phyloP scores from a whole-genome alignment of 2,888 invertebrate species.

The Theretra japonica region DNA sequence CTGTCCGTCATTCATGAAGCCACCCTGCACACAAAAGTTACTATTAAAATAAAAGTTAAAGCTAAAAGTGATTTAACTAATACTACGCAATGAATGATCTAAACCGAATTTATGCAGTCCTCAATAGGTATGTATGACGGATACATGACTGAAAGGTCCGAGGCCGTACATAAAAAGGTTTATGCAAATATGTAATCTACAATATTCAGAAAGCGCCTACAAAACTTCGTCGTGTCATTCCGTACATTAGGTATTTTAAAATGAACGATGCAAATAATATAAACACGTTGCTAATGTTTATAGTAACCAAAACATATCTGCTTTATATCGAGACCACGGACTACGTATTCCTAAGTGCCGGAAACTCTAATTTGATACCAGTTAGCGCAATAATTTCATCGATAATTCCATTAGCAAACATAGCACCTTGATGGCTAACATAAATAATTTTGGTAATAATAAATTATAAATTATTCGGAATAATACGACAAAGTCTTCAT shows the following conservation, averaged over 20 bases:
- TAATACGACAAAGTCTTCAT: conserved; percentile 32
- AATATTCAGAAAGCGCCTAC: conserved; percentile 14
- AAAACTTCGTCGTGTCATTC: conserved; percentile 12
- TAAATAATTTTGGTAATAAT: not conserved
- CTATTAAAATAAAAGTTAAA: not conserved
- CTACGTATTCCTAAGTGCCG: not conserved
- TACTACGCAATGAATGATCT: not conserved
- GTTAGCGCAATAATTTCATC: not conserved
- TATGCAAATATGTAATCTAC: not conserved
- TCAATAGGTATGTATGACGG: not conserved
- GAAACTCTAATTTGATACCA: not conserved
- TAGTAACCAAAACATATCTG: conserved; percentile 4
- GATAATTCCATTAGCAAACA: not conserved
- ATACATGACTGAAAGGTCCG: not conserved
- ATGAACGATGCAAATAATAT: not conserved
- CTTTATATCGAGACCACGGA: not conserved
- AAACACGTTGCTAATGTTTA: not conserved
- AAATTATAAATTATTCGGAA: not conserved
- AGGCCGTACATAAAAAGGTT: not conserved
- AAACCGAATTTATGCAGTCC: not conserved
- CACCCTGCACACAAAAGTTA: conserved; percentile 60
- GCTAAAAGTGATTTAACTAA: not conserved
- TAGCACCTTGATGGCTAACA: not conserved
- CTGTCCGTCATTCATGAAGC: conserved; percentile 82
- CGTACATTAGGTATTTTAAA: not conserved